Evolutionary conservation across 2,888 invertebrate genomes (phyloP).

Genomic region (Synanthedon vespiformis): DNA sequence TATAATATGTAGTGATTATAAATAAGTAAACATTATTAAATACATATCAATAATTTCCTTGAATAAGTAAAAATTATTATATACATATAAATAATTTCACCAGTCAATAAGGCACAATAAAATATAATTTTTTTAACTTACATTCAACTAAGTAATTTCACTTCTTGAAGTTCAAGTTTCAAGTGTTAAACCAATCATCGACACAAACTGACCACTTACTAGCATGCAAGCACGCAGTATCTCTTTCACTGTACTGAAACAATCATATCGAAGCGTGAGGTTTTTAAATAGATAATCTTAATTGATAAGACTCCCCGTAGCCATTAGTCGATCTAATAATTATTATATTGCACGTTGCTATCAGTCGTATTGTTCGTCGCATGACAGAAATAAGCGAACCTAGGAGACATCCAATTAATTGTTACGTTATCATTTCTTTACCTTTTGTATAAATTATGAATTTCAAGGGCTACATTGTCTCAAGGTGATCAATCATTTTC

Average conservation of each 20-base stretch:
- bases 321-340: conserved; percentile 50
- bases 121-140: no score
- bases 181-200: no score
- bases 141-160: no score
- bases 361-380: not conserved
- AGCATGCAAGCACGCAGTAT: conserved; percentile 23
- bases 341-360: conserved; percentile 10
- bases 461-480: no score
- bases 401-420: not conserved
- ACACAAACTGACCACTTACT: conserved; percentile 9
- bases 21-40: no score
- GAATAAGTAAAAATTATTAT: no score
- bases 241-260: conserved; percentile 45
- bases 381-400: not conserved
- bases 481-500: no score
- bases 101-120: no score
- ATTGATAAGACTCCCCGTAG: conserved; percentile 46
- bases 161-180: no score
- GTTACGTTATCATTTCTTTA: not conserved
- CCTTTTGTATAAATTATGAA: not conserved
- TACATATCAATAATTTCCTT: no score
- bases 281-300: conserved; percentile 63
- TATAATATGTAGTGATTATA: no score
- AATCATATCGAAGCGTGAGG: conserved; percentile 41
- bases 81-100: no score